Base-by-base conservation (phyloP, 2,113 vertebrate species). In the Paramisgurnus dabryanus region DNA sequence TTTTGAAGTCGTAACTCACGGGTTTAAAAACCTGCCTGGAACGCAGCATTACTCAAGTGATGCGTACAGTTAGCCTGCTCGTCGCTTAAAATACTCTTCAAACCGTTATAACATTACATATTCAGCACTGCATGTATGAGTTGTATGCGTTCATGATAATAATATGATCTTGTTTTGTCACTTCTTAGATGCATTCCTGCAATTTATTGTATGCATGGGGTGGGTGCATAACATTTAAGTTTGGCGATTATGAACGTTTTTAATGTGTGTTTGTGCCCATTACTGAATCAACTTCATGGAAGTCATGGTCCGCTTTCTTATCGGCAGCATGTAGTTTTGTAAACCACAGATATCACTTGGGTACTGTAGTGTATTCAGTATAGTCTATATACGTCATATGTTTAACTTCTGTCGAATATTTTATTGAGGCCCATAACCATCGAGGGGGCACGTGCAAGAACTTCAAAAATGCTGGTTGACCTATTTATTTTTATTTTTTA, bases 21-120 rank as follows among this genome's bases (percentile, higher is more conserved):
- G n/a, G n/a, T n/a, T n/a, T n/a, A n/a, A n/a, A n/a, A n/a, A n/a
- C n/a, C n/a, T n/a, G n/a, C n/a, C n/a, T n/a, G n/a, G n/a, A n/a
- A n/a, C n/a, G n/a, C n/a, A n/a, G n/a, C n/a, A n/a, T n/a, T n/a
- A 22, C 55, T 58, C 55, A 58, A 27, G 9, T 15, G 27, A 58
- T 22, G 58, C 15, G 17, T 15, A 58, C 18, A 58, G n/a, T 58
- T 18, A 58, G 6, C 40, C 71, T 60, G 55, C 5, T 8, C 68
- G 49, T 71, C 41, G 53, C 55, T 80, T 65, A 61, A 75, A 67
- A 84, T n/a, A 45, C 40, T 61, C 12, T 67, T 57, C 39, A 80
- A 7, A 47, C 5, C 12, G 3, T 6, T 15, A 57, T 17, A 57
- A 57, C 15, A 18, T 58, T n/a, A 58, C 2, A 58, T 8, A 0